Evolutionary conservation across 2,797 vertebrate genomes (phyloP), one percentile per base, ranked within the genome.

Genomic region (Hoplostethus mediterraneus): DNA sequence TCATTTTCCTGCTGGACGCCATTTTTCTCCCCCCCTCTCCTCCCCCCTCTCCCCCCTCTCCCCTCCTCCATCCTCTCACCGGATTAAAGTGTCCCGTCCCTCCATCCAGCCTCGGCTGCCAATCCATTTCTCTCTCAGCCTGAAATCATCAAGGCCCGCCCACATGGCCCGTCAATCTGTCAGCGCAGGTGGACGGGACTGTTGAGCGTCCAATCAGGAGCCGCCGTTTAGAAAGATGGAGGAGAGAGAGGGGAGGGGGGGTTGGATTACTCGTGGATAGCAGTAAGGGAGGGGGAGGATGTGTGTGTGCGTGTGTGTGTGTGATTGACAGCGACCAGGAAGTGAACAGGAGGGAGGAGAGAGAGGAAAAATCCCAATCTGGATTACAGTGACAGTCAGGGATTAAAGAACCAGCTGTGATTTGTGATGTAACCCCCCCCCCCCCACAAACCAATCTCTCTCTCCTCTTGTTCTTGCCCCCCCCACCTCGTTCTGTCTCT

Each of bases 371-470:
- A 87, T 83, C 83, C 75, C 89, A 91, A 89, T 93, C 87, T 91
- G 93, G 94, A 94, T 94, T 94, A 94, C 16, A 76, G 82, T 17
- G 78, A 58, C 62, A 28, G 57, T 66, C 45, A 17, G 73, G 86
- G 91, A 94, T 95, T 94, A 94, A 79, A 83, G 63, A 75, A 63
- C 78, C 90, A 92, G 89, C 73, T 94, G 90, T 83, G 88, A 71
- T 73, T 25, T 65, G 77, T 93, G 88, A 93, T 66, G 79, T 75
- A 91, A 89, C 80, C 44, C 6, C 3, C 47, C 17, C 52, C 57
- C 44, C 9, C 31, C 10, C 62, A 38, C 5, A 17, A 33, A 33
- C 31, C 31, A 33, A 33, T 25, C 51, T 49, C 61, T 33, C 47
- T 51, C 44, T 48, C 25, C 28, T 63, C 16, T 30, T 8, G 30